Conservation (phyloP, 2,113 vertebrate species). For the Hippocampus mohnikei region DNA sequence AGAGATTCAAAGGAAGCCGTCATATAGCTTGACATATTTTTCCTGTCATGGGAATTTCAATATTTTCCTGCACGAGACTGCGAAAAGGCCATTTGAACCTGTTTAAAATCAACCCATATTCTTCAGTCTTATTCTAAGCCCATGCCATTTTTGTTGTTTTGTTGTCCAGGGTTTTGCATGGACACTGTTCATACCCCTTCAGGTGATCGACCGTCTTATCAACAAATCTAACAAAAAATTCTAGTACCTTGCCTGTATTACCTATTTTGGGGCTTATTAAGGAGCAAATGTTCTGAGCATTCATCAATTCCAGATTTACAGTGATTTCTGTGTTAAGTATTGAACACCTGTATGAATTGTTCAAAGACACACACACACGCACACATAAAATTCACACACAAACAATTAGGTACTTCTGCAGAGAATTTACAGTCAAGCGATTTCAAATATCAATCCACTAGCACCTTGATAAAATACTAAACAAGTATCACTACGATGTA, state of each 20-base stretch:
- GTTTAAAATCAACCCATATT: neutral
- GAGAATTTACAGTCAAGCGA: no score
- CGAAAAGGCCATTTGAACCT: neutral
- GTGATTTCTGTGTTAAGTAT: constrained; percentile 1
- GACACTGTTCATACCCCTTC: neutral
- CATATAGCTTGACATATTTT: neutral
- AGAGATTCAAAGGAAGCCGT: neutral
- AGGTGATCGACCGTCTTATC: neutral
- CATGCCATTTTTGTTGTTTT: neutral
- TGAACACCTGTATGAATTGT: constrained; percentile 15
- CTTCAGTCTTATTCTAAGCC: neutral
- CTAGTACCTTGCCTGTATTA: neutral
- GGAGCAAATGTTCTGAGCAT: constrained; percentile 10
- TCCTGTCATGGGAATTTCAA: neutral
- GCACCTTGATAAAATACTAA: no score
- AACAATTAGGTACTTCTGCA: neutral
- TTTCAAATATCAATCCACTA: no score
- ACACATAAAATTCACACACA: neutral
- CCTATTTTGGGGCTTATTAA: constrained; percentile 8
- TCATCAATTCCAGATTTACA: constrained; percentile 3
- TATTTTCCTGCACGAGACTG: neutral
- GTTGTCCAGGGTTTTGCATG: neutral
- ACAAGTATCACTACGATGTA: no score
- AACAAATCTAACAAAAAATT: neutral
- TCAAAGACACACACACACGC: constrained; percentile 1